Conservation (phyloP, 1,140 invertebrate genomes). For the Drosophila virilis region DNA sequence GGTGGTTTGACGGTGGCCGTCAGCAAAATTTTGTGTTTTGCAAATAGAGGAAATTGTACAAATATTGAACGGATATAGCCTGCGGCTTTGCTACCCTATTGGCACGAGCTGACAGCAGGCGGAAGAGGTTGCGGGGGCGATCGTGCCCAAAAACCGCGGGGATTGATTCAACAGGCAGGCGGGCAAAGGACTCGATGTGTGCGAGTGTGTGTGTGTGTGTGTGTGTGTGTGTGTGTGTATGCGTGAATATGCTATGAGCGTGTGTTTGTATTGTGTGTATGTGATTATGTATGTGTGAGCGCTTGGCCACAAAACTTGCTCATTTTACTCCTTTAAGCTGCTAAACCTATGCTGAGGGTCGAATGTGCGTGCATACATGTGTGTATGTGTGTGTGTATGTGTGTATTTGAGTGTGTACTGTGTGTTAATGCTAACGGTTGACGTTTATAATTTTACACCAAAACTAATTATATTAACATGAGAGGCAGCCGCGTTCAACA, state of each 20-base stretch:
- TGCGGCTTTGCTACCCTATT: conserved; percentile 51
- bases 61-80: conserved; percentile 81
- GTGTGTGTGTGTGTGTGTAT: neutral
- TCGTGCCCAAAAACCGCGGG: conserved; percentile 29
- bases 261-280: neutral
- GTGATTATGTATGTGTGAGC: conserved; percentile 8
- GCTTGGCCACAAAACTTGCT: conserved; percentile 53
- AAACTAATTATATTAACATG: conserved; percentile 79
- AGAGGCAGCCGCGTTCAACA: conserved; percentile 46
- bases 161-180: conserved; percentile 18
- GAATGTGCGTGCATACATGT: conserved; percentile 2
- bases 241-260: too few species aligned
- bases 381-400: conserved; percentile 9
- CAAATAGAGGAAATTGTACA: conserved; percentile 77
- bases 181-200: neutral
- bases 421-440: conserved; percentile 54
- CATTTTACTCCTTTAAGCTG: conserved; percentile 57
- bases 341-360: conserved; percentile 40
- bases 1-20: conserved; percentile 1
- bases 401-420: conserved; percentile 12
- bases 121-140: neutral
- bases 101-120: conserved; percentile 26
- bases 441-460: conserved; percentile 74
- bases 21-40: conserved; percentile 65
- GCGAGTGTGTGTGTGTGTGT: neutral